A percentile compares a stretch with the other conserved stretches of the same genome.
Evolutionary conservation across 2,888 invertebrate genomes (phyloP).

Genomic region (Amblyjoppa fuscipennis): DNA sequence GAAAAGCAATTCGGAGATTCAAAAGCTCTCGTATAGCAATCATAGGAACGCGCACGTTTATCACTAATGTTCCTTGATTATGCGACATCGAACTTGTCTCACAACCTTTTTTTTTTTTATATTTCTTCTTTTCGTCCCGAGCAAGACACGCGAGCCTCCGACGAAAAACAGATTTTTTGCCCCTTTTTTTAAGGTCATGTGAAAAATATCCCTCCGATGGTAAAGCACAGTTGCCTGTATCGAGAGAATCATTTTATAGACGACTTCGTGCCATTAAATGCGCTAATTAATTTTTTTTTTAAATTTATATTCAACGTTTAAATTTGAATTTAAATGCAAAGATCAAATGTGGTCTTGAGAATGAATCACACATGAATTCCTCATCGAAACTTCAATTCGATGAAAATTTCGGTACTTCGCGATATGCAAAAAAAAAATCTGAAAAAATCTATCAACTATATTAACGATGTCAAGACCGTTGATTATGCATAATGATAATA

Average conservation of each 20-base stretch:
- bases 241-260: background rate
- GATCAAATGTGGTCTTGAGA: no score
- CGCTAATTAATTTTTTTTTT: background rate
- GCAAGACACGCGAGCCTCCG: background rate
- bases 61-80: conserved; percentile 56
- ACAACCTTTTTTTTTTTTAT: conserved; percentile 37
- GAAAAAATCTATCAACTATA: no score
- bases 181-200: background rate
- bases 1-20: conserved; percentile 56
- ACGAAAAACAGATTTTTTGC: background rate
- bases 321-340: no score
- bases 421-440: no score
- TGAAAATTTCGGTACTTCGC: no score
- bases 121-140: conserved; percentile 3
- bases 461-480: no score
- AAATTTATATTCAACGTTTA: no score
- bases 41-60: conserved; percentile 58
- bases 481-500: no score
- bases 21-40: conserved; percentile 38
- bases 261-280: background rate
- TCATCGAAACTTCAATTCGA: no score
- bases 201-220: background rate
- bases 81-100: conserved; percentile 67
- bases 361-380: no score
- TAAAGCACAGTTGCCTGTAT: background rate